Conservation (phyloP, 2,797 vertebrate species). For the Scolopax rusticola region DNA sequence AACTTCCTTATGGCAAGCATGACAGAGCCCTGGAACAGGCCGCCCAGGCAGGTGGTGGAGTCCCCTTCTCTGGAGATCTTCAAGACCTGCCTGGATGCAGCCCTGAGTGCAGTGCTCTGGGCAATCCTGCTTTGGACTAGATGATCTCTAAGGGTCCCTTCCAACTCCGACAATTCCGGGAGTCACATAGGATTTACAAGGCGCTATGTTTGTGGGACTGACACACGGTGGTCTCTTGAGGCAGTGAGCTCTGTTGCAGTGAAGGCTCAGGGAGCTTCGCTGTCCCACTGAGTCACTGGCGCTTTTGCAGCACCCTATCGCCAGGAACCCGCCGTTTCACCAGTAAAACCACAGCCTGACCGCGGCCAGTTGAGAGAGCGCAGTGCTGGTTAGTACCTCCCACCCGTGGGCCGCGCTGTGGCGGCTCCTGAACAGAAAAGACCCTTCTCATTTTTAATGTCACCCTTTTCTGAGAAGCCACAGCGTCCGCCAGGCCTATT, state of each 20-base stretch:
- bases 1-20: no score
- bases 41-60: no score
- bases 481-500: accelerated
- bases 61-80: no score
- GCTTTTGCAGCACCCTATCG: accelerated
- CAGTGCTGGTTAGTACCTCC: accelerated
- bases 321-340: neutral
- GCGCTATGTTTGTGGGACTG: accelerated
- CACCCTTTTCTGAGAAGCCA: neutral
- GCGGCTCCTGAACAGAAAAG: accelerated
- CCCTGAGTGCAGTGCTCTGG: no score
- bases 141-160: no score
- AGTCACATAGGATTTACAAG: neutral
- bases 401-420: neutral
- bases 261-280: accelerated
- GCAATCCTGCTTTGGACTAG: no score
- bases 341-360: accelerated
- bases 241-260: accelerated
- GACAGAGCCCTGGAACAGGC: no score
- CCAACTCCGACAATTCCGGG: no score
- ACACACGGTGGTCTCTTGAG: accelerated
- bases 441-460: accelerated
- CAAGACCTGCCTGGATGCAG: no score
- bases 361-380: accelerated
- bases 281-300: accelerated